Base-by-base conservation (phyloP, 2,888 invertebrate genomes). In the Hydropsyche betteni region DNA sequence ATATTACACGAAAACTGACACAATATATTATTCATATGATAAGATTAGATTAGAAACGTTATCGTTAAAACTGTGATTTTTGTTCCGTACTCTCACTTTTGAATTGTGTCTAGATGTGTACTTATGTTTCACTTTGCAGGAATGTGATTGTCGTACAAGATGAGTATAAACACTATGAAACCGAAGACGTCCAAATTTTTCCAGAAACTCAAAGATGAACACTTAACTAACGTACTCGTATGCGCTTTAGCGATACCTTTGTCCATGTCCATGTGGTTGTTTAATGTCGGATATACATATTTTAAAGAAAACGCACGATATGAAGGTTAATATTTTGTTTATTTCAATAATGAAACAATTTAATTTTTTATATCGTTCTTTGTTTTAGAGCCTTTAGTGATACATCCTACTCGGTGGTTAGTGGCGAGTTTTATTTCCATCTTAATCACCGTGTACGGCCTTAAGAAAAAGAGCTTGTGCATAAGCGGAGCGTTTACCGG, bases 191-290 rank as follows among this genome's bases (percentile, higher is more conserved):
- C 6, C 7, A 38, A 38, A 4, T n/a, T 52, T 14, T 6, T 55
- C 2, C n/a, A 74, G 7, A 74, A 33, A 33, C 8, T 76, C 36
- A 72, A 79, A 51, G 68, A 73, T 24, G 74, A 78, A 68, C 78
- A 73, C 53, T 33, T 79, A 79, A 81, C 90, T 81, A 91, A 91
- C 75, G 86, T 93, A 55, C 81, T 93, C 2, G 83, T 92, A 50
- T 90, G 91, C 81, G 90, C 91, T 4, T 84, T 93, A 77, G 89
- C 93, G 2, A 90, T 94, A 81, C 93, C 93, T 6, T 81, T 93
- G n/a, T 93, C 94, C 0, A 90, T 93, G 86, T 88, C 92, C 34
- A 88, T 94, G 86, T 94, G 93, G 93, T 88, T 90, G 79, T 88
- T 90, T 33, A 93, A 93, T 84, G 85, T 93, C 80, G 85, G 91